A percentile compares a stretch with the other conserved stretches of the same genome.
These are phyloP conservation scores for Lepidocolaptes lacrymiger DNA, from an alignment of 2,797 vertebrate species.

Conservation along the genomic window DNA sequence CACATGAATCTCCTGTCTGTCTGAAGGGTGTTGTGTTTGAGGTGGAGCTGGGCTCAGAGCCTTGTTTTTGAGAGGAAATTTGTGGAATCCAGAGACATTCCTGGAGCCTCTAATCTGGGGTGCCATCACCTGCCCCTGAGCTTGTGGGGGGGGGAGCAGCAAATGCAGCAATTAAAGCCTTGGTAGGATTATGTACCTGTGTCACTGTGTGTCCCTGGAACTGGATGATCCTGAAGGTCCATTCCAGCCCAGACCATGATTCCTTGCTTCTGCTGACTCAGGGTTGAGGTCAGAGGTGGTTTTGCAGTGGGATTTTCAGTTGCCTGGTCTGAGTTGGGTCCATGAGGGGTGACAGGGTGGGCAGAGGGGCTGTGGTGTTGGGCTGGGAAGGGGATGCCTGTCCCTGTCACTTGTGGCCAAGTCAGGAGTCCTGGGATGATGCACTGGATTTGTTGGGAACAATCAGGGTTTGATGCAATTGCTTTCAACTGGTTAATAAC, in stretches of 20 bases:
- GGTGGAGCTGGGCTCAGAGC: neutral
- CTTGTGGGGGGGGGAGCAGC: neutral
- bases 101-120: neutral
- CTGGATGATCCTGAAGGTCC: neutral
- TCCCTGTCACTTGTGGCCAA: neutral
- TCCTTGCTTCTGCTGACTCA: neutral
- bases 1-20: neutral
- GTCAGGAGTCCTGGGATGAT: neutral
- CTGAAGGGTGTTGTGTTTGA: neutral
- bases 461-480: neutral
- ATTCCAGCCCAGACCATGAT: neutral
- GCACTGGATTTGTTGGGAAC: neutral
- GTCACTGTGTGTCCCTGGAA: neutral
- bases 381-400: neutral
- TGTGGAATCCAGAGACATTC: constrained; percentile 6
- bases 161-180: neutral
- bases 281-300: neutral
- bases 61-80: neutral
- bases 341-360: neutral
- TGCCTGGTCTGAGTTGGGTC: neutral
- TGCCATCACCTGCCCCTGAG: neutral
- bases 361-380: neutral
- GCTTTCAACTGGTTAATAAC: neutral
- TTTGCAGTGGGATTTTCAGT: neutral
- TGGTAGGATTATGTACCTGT: neutral